A percentile compares a stretch with the other conserved stretches of the same genome.
Conservation (phyloP, 1,140 invertebrate species). For the Sitophilus oryzae region DNA sequence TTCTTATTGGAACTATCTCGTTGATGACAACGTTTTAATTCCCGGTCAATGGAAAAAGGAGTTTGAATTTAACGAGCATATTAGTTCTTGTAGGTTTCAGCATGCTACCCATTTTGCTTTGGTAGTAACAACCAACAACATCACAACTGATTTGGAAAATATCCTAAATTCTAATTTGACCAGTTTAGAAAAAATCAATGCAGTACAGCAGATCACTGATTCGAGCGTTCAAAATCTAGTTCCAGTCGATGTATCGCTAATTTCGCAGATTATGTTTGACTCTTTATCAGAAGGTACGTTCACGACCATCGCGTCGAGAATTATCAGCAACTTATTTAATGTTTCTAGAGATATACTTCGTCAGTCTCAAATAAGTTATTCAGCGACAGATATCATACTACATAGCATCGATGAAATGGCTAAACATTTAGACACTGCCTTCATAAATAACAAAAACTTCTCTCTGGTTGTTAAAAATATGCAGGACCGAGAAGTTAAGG, state of each 20-base stretch:
- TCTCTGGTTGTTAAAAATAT: slow-evolving; percentile 19
- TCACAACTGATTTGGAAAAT: slow-evolving; percentile 24
- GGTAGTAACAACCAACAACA: slow-evolving; percentile 13
- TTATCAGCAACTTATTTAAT: slow-evolving; percentile 20
- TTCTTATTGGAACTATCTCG: slow-evolving; percentile 23
- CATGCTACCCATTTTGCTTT: slow-evolving; percentile 20
- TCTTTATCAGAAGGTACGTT: neutral
- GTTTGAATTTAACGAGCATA: neutral
- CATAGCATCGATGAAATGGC: slow-evolving; percentile 25
- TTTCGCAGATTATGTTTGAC: slow-evolving; percentile 14
- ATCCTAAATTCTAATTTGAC: slow-evolving; percentile 20
- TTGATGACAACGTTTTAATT: neutral
- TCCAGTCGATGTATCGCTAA: slow-evolving; percentile 18
- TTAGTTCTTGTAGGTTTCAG: neutral
- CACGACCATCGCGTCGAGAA: slow-evolving; percentile 5
- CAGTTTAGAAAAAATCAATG: slow-evolving; percentile 17
- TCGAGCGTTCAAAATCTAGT: slow-evolving; percentile 6
- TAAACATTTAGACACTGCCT: slow-evolving; percentile 1
- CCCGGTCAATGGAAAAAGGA: slow-evolving; percentile 15
- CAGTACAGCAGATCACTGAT: slow-evolving; percentile 12
- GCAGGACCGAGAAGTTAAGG: slow-evolving; percentile 19
- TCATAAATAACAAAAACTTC: slow-evolving; percentile 18
- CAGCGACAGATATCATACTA: slow-evolving; percentile 31
- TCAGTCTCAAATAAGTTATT: slow-evolving; percentile 22
- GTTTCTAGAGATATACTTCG: slow-evolving; percentile 19